Evolutionary conservation across 2,797 vertebrate genomes (phyloP).

Genomic region (Fundulus diaphanus): DNA sequence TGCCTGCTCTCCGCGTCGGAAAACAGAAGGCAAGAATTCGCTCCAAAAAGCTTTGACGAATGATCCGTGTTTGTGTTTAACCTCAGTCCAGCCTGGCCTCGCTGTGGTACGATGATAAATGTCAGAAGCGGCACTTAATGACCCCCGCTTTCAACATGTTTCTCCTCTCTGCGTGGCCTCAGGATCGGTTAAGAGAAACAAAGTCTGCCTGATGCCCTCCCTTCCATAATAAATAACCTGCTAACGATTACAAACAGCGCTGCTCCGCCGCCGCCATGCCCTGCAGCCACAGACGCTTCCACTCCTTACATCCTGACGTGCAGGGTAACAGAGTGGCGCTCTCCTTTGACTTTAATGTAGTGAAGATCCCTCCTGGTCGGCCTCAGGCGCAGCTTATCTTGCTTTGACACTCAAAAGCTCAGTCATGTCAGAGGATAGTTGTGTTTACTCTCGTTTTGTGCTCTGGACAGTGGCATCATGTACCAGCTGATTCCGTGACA

Average conservation of each 20-base stretch:
- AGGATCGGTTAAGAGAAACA: constrained; percentile 24
- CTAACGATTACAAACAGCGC: constrained; percentile 59
- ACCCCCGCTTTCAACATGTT: constrained; percentile 19
- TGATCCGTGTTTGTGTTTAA: constrained; percentile 4
- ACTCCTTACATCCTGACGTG: constrained; percentile 39
- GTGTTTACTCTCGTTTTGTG: neutral
- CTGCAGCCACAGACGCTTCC: constrained; percentile 46
- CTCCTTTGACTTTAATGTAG: constrained; percentile 20
- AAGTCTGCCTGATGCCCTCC: constrained; percentile 17
- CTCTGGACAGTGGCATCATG: no score
- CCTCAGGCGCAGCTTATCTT: constrained; percentile 8
- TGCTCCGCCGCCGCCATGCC: constrained; percentile 34
- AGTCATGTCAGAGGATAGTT: neutral
- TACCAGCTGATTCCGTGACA: neutral
- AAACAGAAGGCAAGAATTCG: constrained; percentile 17
- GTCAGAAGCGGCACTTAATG: constrained; percentile 35
- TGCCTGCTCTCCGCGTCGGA: constrained; percentile 17
- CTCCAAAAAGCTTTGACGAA: neutral
- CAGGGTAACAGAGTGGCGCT: constrained; percentile 19
- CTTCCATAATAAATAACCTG: constrained; percentile 65
- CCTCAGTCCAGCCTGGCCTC: constrained; percentile 7
- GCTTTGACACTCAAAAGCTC: neutral
- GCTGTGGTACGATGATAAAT: constrained; percentile 11
- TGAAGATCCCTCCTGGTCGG: constrained; percentile 12
- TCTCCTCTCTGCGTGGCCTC: constrained; percentile 26